phyloP scores from a whole-genome alignment of 2,888 invertebrate genomes.

The Celastrina argiolus region DNA sequence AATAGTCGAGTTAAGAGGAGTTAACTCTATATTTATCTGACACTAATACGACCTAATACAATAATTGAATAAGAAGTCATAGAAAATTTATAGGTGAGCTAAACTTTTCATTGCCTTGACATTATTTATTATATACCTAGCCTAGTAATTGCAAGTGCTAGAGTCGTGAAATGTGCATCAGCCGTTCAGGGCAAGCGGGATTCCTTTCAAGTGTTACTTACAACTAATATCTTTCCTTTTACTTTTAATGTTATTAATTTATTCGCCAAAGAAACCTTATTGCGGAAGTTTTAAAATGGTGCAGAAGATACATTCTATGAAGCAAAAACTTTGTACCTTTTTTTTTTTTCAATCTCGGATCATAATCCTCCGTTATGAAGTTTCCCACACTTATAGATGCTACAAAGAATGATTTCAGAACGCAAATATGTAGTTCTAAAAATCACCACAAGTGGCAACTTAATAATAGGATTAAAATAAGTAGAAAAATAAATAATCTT shows the following conservation, averaged over 20 bases:
- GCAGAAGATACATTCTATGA: too few relatives aligned
- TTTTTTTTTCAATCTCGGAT: too few relatives aligned
- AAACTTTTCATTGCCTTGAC: constrained; percentile 5
- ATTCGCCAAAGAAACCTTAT: background rate
- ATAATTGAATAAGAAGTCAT: constrained; percentile 16
- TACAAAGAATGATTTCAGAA: too few relatives aligned
- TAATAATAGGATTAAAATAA: too few relatives aligned
- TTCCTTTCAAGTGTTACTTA: constrained; percentile 29
- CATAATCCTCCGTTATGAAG: too few relatives aligned
- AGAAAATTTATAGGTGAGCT: background rate
- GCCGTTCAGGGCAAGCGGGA: constrained; percentile 28
- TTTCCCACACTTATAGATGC: too few relatives aligned
- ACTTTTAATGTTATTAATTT: constrained; percentile 6
- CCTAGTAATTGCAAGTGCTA: constrained; percentile 2
- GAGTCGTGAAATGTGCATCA: background rate
- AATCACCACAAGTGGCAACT: too few relatives aligned
- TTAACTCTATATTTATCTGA: background rate
- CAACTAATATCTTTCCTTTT: background rate
- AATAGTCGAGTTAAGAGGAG: background rate
- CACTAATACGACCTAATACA: background rate
- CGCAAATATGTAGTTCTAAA: too few relatives aligned
- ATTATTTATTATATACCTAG: constrained; percentile 12
- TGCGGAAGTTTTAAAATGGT: background rate
- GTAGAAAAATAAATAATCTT: too few relatives aligned
- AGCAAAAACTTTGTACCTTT: too few relatives aligned